Evolutionary conservation across 2,888 invertebrate genomes (phyloP).

Genomic region (Mesoligia furuncula): DNA sequence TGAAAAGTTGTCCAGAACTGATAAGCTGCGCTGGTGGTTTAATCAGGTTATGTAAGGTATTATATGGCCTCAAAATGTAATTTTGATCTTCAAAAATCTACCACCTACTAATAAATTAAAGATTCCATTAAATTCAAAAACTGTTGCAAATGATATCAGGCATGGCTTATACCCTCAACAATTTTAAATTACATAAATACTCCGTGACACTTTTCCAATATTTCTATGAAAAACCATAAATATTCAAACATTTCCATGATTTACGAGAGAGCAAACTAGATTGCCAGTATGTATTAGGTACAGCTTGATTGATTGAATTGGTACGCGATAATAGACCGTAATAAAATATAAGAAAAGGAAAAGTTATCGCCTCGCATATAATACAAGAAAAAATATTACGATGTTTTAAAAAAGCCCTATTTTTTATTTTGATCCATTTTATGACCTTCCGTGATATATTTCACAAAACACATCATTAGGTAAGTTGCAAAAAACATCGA

Average conservation of each 20-base stretch:
- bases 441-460: not conserved
- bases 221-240: slow-evolving; percentile 37
- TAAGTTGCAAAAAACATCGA: not conserved
- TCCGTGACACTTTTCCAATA: slow-evolving; percentile 14
- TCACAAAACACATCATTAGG: not conserved
- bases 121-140: not conserved
- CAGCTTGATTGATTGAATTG: slow-evolving; percentile 51
- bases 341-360: slow-evolving; percentile 16
- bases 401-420: too few relatives aligned
- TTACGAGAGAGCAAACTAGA: slow-evolving; percentile 49
- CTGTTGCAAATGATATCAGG: not conserved
- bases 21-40: too few relatives aligned
- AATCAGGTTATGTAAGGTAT: too few relatives aligned
- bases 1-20: too few relatives aligned
- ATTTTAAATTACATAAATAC: not conserved
- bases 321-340: slow-evolving; percentile 18
- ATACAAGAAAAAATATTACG: not conserved
- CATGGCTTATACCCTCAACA: not conserved
- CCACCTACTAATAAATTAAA: too few relatives aligned
- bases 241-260: slow-evolving; percentile 49
- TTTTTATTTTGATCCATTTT: not conserved
- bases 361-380: slow-evolving; percentile 13
- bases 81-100: too few relatives aligned
- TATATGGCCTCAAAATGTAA: too few relatives aligned
- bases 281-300: slow-evolving; percentile 34